phyloP scores from a whole-genome alignment of 2,113 vertebrate genomes.

The Oxyura jamaicensis region DNA sequence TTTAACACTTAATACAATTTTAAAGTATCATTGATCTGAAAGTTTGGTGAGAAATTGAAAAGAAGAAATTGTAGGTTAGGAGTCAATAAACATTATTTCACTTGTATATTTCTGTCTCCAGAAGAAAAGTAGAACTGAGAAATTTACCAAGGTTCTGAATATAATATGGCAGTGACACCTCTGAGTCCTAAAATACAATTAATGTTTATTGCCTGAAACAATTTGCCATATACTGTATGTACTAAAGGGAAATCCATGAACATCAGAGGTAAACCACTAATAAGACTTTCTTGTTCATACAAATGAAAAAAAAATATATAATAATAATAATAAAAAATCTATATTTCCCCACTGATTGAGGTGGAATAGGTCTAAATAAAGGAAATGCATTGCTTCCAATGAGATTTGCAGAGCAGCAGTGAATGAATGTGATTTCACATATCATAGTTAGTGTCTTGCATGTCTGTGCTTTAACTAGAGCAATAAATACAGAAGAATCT shows the following conservation, averaged over 20 bases:
- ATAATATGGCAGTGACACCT: not conserved
- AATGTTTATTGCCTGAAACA: slow-evolving; percentile 61
- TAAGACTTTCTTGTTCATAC: slow-evolving; percentile 50
- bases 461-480: slow-evolving; percentile 18
- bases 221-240: slow-evolving; percentile 38
- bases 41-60: slow-evolving; percentile 28
- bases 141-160: slow-evolving; percentile 14
- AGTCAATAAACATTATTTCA: slow-evolving; percentile 5
- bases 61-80: not conserved
- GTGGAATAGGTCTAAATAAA: slow-evolving; percentile 38
- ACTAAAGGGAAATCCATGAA: slow-evolving; percentile 70
- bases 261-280: slow-evolving; percentile 60
- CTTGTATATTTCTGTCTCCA: slow-evolving; percentile 26
- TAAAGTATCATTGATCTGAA: slow-evolving; percentile 8
- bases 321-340: not conserved
- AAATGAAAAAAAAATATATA: not conserved
- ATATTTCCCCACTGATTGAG: slow-evolving; percentile 43
- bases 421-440: slow-evolving; percentile 46
- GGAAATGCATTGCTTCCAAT: slow-evolving; percentile 46
- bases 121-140: slow-evolving; percentile 6
- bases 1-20: slow-evolving; percentile 46
- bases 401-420: slow-evolving; percentile 34
- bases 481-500: slow-evolving; percentile 36
- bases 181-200: slow-evolving; percentile 53
- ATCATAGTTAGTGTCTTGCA: slow-evolving; percentile 2